Evolutionary conservation across 2,113 vertebrate genomes (phyloP), one percentile per base, ranked within the genome.

Genomic region (Hypocryptadius cinnamomeus): DNA sequence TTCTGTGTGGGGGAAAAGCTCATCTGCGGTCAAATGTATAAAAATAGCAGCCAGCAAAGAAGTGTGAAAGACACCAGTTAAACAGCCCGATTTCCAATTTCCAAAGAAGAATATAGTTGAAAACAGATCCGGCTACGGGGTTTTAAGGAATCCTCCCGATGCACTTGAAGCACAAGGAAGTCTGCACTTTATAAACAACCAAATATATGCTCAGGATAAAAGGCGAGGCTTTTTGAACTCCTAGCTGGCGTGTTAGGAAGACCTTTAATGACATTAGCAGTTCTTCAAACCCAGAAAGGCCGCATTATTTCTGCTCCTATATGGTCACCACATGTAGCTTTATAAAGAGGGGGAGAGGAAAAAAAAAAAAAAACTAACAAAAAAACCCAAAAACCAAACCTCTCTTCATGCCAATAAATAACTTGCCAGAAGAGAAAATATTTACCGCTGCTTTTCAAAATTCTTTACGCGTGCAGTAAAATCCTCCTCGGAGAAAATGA

Each of bases 251-350:
- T 79, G 95, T 85, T 94, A 95, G 96, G 92, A 97, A 97, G 90
- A 96, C 91, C 92, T 95, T 93, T 97, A 96, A 97, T 96, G 96
- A 96, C 95, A 96, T 97, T 96, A 96, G 93, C 96, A 97, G 96
- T 95, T 96, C 95, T 94, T 96, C 96, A 95, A 95, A 97, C 92
- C 87, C 93, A 92, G 90, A 96, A 96, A 94, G 96, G 94, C 94
- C 79, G 74, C 87, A 22, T 96, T 95, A 96, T 89, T 96, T 93
- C 90, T 90, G 92, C 47, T 88, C 94, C 91, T 95, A 94, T 94
- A 96, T 96, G 94, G 91, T 94, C 91, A 94, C 96, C 97, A 97
- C 94, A 96, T 96, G 96, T 82, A 95, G 85, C 87, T 95, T 95
- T 96, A 88, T 82, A 92, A 92, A 90, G 56, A 28, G 65, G 68